These are phyloP conservation scores for Drosophila paramelanica DNA, from an alignment of 2,888 invertebrate genomes.

Conservation along the genomic window DNA sequence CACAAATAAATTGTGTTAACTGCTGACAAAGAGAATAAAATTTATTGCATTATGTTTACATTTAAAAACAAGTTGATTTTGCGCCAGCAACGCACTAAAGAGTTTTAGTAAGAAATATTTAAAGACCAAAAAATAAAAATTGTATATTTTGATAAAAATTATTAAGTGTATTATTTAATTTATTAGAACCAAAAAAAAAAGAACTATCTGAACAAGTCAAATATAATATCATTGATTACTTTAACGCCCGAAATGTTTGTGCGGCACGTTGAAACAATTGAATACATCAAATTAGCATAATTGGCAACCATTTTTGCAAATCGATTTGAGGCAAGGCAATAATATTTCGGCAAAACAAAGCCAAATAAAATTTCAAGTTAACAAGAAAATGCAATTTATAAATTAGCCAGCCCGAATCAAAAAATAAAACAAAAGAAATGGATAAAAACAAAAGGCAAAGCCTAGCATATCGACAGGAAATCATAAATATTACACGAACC, in stretches of 20 bases:
- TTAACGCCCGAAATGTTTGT: not conserved
- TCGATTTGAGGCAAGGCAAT: constrained; percentile 26
- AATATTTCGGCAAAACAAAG: constrained; percentile 21
- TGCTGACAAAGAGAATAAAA: constrained; percentile 64
- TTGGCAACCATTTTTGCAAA: constrained; percentile 39
- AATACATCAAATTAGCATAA: constrained; percentile 50
- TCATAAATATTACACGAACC: constrained; percentile 70
- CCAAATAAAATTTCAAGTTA: constrained; percentile 46
- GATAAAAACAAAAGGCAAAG: constrained; percentile 25
- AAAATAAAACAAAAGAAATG: constrained; percentile 26
- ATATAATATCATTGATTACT: not conserved
- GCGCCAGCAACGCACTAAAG: not conserved
- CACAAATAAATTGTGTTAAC: constrained; percentile 51
- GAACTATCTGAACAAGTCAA: not conserved
- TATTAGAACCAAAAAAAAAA: too few species aligned
- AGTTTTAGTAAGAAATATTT: not conserved
- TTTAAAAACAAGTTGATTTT: constrained; percentile 66
- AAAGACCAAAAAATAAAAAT: too few species aligned
- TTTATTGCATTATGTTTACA: constrained; percentile 72
- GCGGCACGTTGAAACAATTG: not conserved
- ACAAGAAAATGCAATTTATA: constrained; percentile 71
- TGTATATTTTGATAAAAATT: not conserved
- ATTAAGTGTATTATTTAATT: too few species aligned
- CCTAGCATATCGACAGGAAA: constrained; percentile 46
- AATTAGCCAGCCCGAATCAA: constrained; percentile 59